phyloP scores from a whole-genome alignment of 2,888 invertebrate species.

The Tyria jacobaeae region DNA sequence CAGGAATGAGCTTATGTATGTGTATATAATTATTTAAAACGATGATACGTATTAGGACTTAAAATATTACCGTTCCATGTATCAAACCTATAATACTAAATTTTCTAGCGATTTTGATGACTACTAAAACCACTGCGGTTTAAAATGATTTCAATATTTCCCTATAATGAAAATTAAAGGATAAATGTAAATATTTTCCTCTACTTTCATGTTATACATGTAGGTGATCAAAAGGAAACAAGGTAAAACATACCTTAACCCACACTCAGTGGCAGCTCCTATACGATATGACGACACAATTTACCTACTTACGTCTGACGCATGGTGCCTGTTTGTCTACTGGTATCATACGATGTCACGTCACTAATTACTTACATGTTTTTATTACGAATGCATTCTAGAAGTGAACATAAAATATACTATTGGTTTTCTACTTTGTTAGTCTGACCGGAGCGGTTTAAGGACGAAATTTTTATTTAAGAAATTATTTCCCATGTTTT shows the following conservation, averaged over 20 bases:
- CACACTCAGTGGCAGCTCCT: neutral
- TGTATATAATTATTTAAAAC: neutral
- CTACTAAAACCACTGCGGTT: neutral
- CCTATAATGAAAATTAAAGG: neutral
- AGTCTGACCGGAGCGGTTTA: too few species aligned
- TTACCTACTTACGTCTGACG: neutral
- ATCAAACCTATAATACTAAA: neutral
- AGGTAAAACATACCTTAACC: neutral
- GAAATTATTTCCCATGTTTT: too few species aligned
- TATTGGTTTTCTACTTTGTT: neutral
- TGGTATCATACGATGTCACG: constrained; percentile 11
- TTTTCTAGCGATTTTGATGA: too few species aligned
- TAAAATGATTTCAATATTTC: neutral
- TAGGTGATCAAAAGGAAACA: neutral
- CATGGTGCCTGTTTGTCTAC: constrained; percentile 1
- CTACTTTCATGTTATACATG: neutral
- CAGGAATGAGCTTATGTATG: too few species aligned
- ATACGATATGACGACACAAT: constrained; percentile 12
- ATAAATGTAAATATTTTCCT: neutral
- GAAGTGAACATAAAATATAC: neutral
- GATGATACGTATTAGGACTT: too few species aligned
- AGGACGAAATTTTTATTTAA: too few species aligned
- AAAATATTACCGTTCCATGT: neutral
- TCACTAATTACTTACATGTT: neutral
- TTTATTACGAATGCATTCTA: neutral